Conservation (phyloP, 2,797 vertebrate species). For the Peromyscus aztecus region DNA sequence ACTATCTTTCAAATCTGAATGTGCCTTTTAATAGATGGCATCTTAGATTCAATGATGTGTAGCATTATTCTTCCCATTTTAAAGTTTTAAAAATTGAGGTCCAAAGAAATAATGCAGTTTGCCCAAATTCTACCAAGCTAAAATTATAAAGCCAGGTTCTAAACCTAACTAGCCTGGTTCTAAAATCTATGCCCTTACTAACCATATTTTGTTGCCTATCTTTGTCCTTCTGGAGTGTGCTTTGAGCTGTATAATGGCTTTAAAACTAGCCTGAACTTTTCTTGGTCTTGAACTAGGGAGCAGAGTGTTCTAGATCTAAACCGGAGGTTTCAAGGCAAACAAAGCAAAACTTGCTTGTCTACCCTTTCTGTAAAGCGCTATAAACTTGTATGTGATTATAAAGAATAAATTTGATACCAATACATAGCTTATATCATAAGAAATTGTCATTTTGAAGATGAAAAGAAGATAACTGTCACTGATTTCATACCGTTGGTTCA, state of each 20-base stretch:
- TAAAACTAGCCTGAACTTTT: not conserved
- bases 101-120: slow-evolving; percentile 46
- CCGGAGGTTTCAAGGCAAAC: not conserved
- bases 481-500: slow-evolving; percentile 21
- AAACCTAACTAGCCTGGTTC: not conserved
- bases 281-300: not conserved
- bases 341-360: not conserved
- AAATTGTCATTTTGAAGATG: slow-evolving; percentile 33
- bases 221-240: not conserved
- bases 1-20: slow-evolving; percentile 11
- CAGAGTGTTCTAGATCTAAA: not conserved
- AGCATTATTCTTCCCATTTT: slow-evolving; percentile 26
- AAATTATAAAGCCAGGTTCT: not conserved
- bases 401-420: not conserved
- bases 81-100: not conserved
- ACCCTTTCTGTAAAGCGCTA: slow-evolving; percentile 12
- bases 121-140: not conserved
- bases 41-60: slow-evolving; percentile 29
- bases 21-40: slow-evolving; percentile 33
- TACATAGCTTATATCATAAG: not conserved
- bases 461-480: slow-evolving; percentile 9
- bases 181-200: not conserved
- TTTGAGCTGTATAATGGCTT: not conserved
- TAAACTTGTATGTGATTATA: slow-evolving; percentile 22
- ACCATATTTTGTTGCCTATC: not conserved